A percentile compares a stretch with the other conserved stretches of the same genome.
Conservation (phyloP, 2,888 invertebrate species). For the Petrolisthes cinctipes region DNA sequence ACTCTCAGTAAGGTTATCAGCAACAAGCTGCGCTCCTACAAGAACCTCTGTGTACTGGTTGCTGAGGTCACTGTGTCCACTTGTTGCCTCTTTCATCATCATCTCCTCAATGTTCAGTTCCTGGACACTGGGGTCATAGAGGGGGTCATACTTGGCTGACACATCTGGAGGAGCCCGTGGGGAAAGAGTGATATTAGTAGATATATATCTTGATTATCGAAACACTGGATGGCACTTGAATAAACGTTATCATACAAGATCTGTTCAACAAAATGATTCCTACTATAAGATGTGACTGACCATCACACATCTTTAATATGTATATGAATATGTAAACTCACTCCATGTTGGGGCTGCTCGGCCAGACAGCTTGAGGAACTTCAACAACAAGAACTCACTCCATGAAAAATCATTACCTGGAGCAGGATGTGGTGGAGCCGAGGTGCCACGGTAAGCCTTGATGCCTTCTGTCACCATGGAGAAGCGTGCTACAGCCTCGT, state of each 20-base stretch:
- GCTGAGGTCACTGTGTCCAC: conserved; percentile 20
- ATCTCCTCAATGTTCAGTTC: conserved; percentile 52
- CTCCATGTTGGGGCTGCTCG: too few relatives aligned
- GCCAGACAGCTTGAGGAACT: too few relatives aligned
- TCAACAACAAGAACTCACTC: too few relatives aligned
- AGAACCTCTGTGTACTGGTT: not conserved
- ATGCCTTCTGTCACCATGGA: conserved; percentile 51
- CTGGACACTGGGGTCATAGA: conserved; percentile 40
- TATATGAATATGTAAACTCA: too few relatives aligned
- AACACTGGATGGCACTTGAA: too few relatives aligned
- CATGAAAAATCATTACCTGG: not conserved
- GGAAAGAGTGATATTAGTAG: too few relatives aligned
- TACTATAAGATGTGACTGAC: too few relatives aligned
- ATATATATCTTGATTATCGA: too few relatives aligned
- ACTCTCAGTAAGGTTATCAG: conserved; percentile 1
- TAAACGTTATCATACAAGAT: too few relatives aligned
- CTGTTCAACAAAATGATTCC: too few relatives aligned
- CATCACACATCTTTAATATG: too few relatives aligned
- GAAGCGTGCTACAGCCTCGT: conserved; percentile 37
- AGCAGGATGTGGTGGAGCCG: not conserved
- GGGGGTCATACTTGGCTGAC: conserved; percentile 32
- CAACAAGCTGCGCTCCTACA: not conserved
- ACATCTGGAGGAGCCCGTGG: conserved; percentile 10
- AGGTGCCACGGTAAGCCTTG: conserved; percentile 26
- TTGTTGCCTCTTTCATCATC: conserved; percentile 50